Percentiles rank a stretch among this genome's conserved stretches.
Evolutionary conservation across 2,888 invertebrate species (phyloP).

Genomic region (Sarcophaga variegata): DNA sequence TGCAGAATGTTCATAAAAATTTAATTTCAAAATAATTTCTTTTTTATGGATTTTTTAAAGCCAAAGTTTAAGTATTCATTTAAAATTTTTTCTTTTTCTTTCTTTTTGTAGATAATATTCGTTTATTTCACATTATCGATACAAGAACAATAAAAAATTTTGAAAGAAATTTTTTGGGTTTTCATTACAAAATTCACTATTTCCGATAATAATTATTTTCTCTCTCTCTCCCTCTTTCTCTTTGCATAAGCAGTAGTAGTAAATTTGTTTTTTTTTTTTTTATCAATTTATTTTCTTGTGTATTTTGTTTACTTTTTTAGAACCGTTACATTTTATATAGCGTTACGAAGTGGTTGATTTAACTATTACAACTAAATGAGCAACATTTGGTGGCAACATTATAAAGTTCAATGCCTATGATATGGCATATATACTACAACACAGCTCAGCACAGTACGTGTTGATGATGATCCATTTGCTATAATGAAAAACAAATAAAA

Average conservation of each 20-base stretch:
- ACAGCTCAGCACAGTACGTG: constrained; percentile 6
- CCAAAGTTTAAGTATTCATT: constrained; percentile 14
- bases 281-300: constrained; percentile 47
- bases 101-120: constrained; percentile 18
- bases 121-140: neutral
- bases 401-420: constrained; percentile 47
- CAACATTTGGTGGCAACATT: constrained; percentile 65
- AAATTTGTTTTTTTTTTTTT: constrained; percentile 38
- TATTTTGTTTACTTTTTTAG: constrained; percentile 25
- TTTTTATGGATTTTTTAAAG: constrained; percentile 7
- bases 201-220: constrained; percentile 19
- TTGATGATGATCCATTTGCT: constrained; percentile 38
- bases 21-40: neutral
- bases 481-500: neutral
- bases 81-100: neutral
- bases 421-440: neutral
- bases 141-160: too few species aligned
- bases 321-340: constrained; percentile 52
- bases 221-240: neutral
- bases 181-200: constrained; percentile 32
- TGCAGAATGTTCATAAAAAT: neutral
- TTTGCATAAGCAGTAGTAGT: constrained; percentile 4
- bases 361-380: constrained; percentile 63
- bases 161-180: neutral
- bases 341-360: constrained; percentile 67